Base-by-base conservation (phyloP, 2,797 vertebrate species). In the Tokudaia tokunoshimensis region DNA sequence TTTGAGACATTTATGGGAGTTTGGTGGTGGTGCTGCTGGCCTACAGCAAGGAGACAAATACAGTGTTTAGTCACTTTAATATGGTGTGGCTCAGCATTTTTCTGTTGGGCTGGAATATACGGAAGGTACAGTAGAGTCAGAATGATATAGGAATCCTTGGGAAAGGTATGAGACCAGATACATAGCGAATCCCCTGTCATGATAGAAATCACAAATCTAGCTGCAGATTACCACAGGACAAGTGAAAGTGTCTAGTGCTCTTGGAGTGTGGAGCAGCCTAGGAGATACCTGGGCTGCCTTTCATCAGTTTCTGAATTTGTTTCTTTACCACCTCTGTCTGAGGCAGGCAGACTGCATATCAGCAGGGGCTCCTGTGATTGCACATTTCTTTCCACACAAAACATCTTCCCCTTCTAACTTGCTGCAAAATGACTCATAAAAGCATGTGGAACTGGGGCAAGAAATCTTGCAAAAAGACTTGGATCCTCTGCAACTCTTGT, bases 391-490 rank as follows among this genome's bases (percentile, higher is more conserved):
- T 74, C 34, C 34, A n/a, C 14, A 26, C 4, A 8, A 15, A 96
- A 50, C 10, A 19, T 47, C n/a, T 44, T 81, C 74, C 13, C 41
- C 82, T 96, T 97, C 94, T 52, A 52, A 82, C 24, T 81, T 85
- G 63, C 79, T 50, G 76, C 52, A 81, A 74, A 94, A 29, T 82
- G 76, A 85, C 87, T 93, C 84, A 72, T 55, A 85, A 96, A 92
- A 92, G 57, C 80, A n/a, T 81, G 92, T 92, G 52, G 61, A 96
- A 94, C 80, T 41, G 22, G 52, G 47, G 59, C 91, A 90, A 89
- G 94, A 94, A 96, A 67, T 92, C 94, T 93, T 6, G 44, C 85
- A 89, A 94, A 94, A 89, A 93, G 44, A 47, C 92, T 55, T 8
- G 59, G 76, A 17, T 70, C 78, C 65, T 92, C 96, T 65, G 72